phyloP scores from a whole-genome alignment of 1,140 invertebrate species.

The Pseudomyrmex concolor region DNA sequence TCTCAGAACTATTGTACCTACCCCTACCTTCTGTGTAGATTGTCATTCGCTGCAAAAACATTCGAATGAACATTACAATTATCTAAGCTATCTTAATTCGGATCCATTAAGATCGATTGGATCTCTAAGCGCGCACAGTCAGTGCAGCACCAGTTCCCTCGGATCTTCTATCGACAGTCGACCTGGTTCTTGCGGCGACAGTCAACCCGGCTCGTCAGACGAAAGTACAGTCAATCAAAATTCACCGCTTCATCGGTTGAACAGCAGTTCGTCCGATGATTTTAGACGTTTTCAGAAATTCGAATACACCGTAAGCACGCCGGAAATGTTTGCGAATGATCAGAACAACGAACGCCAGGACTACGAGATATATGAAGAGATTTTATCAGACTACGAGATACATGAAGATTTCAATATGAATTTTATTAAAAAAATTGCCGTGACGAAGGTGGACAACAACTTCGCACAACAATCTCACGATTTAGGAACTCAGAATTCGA shows the following conservation, averaged over 20 bases:
- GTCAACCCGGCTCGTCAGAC: not conserved
- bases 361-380: not conserved
- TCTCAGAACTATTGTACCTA: too few relatives aligned
- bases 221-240: not conserved
- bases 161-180: too few relatives aligned
- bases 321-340: not conserved
- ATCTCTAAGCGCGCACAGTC: not conserved
- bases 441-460: not conserved
- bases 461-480: not conserved
- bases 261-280: not conserved
- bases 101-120: not conserved
- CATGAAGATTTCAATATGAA: conserved; percentile 33
- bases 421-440: conserved; percentile 15
- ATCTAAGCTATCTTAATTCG: too few relatives aligned
- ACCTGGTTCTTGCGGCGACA: conserved; percentile 14
- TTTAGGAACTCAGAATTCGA: not conserved
- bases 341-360: not conserved
- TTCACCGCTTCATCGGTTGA: conserved; percentile 26
- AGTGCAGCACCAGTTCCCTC: too few relatives aligned
- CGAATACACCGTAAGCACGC: not conserved
- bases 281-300: conserved; percentile 24
- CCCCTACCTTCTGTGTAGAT: too few relatives aligned
- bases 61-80: not conserved
- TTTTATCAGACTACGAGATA: too few relatives aligned
- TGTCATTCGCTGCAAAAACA: not conserved